Conservation (phyloP, 2,888 invertebrate species). For the Microctonus brassicae region DNA sequence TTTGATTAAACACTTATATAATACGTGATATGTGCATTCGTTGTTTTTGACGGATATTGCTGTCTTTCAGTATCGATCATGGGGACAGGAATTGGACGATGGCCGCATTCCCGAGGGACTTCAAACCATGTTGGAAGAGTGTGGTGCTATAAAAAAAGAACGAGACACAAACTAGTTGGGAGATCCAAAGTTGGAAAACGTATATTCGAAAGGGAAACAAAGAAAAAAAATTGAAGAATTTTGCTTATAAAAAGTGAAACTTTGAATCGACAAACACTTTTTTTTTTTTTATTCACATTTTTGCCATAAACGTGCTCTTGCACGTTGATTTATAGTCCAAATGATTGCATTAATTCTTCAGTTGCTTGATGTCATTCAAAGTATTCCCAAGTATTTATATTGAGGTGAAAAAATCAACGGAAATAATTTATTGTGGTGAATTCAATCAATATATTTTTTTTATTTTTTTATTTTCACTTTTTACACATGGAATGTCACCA, state of each 20-base stretch:
- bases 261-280: no score
- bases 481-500: no score
- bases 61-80: slow-evolving; percentile 80
- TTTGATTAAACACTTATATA: neutral
- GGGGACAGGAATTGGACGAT: slow-evolving; percentile 85
- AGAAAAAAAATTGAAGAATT: neutral
- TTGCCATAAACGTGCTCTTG: no score
- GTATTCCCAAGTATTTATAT: neutral
- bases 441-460: neutral
- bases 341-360: no score
- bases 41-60: neutral
- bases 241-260: neutral
- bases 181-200: slow-evolving; percentile 5
- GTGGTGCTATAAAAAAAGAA: slow-evolving; percentile 81
- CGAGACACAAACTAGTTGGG: slow-evolving; percentile 49
- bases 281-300: neutral
- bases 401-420: no score
- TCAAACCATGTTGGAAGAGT: slow-evolving; percentile 81
- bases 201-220: neutral
- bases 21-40: neutral
- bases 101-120: slow-evolving; percentile 85
- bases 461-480: neutral
- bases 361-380: no score
- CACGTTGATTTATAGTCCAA: no score
- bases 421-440: neutral